Percentiles rank a stretch among this genome's conserved stretches.
These are phyloP conservation scores for Peromyscus melanophrys DNA, from an alignment of 2,797 vertebrate species.

Conservation along the genomic window DNA sequence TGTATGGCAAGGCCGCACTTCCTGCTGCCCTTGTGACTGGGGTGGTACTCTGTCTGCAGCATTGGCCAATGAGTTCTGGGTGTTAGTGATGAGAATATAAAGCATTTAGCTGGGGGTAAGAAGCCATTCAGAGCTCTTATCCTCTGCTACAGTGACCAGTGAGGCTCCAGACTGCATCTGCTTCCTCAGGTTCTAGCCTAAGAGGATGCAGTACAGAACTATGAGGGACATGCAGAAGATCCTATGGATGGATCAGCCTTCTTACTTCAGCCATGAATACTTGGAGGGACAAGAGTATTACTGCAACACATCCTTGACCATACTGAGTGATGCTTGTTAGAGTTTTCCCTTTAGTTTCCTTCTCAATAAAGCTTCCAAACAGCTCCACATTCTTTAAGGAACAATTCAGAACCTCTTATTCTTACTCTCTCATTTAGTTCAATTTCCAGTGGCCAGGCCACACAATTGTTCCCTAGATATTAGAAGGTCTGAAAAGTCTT, in stretches of 20 bases:
- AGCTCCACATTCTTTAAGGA: not conserved
- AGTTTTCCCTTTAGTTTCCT: not conserved
- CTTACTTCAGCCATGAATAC: conserved; percentile 5
- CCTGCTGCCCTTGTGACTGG: not conserved
- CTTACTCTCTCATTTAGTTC: conserved; percentile 23
- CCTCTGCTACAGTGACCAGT: not conserved
- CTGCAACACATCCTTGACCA: not conserved
- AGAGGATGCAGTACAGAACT: not conserved
- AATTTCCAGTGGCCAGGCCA: conserved; percentile 27
- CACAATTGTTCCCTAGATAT: conserved; percentile 30
- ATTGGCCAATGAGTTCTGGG: not conserved
- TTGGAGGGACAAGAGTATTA: not conserved
- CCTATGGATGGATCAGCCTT: not conserved
- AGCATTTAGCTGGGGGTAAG: not conserved
- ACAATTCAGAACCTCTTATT: conserved; percentile 54
- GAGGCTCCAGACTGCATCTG: not conserved
- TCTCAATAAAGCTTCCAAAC: not conserved
- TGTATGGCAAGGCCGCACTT: not conserved
- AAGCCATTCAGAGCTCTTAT: conserved; percentile 22
- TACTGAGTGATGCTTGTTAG: not conserved
- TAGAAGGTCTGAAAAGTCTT: conserved; percentile 39
- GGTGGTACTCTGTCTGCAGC: not conserved
- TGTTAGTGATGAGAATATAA: not conserved
- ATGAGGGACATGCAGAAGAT: not conserved
- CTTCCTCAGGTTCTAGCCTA: not conserved